These are phyloP conservation scores for Mnemiopsis leidyi DNA, from an alignment of 37 sponge, comb jelly and placozoan species.

Conservation along the genomic window DNA sequence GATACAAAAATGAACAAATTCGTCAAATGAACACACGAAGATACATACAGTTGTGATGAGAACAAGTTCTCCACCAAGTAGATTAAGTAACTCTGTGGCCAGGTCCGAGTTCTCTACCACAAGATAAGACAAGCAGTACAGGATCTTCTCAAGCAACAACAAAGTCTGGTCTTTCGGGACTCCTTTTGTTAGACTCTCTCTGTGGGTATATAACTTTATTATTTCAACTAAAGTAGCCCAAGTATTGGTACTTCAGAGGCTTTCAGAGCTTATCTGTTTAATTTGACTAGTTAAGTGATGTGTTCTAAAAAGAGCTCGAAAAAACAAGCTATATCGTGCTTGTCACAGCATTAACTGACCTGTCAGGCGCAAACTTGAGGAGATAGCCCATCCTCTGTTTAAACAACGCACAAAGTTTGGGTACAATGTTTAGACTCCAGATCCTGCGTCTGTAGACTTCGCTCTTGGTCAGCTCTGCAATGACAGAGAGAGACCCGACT, in stretches of 20 bases:
- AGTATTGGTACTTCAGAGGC: no score
- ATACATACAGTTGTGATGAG: constrained; percentile 41
- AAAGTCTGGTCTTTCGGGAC: constrained; percentile 53
- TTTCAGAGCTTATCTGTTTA: no score
- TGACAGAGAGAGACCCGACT: constrained; percentile 36
- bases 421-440: constrained; percentile 7
- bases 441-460: constrained; percentile 15
- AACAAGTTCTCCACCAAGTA: constrained; percentile 20
- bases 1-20: no score
- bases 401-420: not conserved
- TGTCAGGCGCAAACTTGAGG: constrained; percentile 16
- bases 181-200: constrained; percentile 12
- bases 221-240: no score
- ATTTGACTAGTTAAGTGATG: no score
- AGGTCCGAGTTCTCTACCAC: constrained; percentile 16
- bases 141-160: not conserved
- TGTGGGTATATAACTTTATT: no score
- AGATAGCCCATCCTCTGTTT: constrained; percentile 22
- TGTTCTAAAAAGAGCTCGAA: no score
- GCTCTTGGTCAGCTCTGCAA: constrained; percentile 30
- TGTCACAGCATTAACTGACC: no score
- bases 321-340: no score
- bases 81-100: not conserved
- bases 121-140: constrained; percentile 41
- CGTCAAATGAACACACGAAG: no score